Base-by-base conservation (phyloP, 2,113 vertebrate genomes). In the Bubo bubo region DNA sequence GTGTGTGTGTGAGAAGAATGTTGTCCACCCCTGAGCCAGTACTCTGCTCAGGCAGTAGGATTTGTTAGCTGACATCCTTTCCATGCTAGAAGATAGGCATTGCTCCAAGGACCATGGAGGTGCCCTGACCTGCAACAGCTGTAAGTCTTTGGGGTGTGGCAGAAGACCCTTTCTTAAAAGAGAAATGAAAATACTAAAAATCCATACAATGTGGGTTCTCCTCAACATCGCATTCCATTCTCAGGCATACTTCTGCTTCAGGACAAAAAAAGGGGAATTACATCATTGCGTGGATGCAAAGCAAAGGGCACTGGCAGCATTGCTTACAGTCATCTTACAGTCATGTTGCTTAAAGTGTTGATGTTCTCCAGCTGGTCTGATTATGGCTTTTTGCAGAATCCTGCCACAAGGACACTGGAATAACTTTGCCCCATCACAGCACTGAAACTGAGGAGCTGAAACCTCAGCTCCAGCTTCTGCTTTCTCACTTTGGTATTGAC, bases 401-500 rank as follows among this genome's bases (percentile, higher is more conserved):
- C 23, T 55, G 10, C 34, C 91, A 30, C 45, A 81, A 52, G 62
- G 86, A 79, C 47, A 47, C 55, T 66, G 16, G 63, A 28, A 92
- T 74, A 8, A 14, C 56, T 58, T 72, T 98, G 22, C 97, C 98
- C 6, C 66, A 45, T 13, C 97, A 97, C 79, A 92, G 71, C 8
- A 94, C 67, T 77, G 93, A 97, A 83, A 90, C 74, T 39, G 89
- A 97, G 55, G 89, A 98, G 55, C 96, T 98, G 85, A 98, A 97
- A 81, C 92, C 93, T 63, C 98, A 97, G 82, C 97, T 99, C 43
- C 90, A 88, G 56, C 72, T 88, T 62, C 93, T 99, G 35, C 86
- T 99, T 37, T 88, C 96, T 84, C 95, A 97, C 64, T 98, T 98
- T 86, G 79, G 58, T 45, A 96, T 98, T 85, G 74, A 87, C 2